Evolutionary conservation across 2,797 vertebrate species (phyloP).

Genomic region (Muscicapa comitata): DNA sequence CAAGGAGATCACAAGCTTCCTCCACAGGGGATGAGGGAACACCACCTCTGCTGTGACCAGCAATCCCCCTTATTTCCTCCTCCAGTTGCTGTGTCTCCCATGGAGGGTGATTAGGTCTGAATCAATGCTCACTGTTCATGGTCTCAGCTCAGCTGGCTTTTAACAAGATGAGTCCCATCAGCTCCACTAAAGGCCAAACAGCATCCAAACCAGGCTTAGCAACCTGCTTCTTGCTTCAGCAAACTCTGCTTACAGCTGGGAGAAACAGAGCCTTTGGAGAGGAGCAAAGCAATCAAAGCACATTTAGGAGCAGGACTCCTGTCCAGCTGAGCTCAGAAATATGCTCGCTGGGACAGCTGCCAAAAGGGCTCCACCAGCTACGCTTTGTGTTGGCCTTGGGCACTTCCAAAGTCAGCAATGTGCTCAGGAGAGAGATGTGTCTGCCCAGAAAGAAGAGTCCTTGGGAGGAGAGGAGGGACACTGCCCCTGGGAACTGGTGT

Average conservation of each 20-base stretch:
- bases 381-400: constrained; percentile 9
- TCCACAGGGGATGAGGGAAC: not conserved
- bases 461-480: not conserved
- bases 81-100: not conserved
- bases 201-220: constrained; percentile 22
- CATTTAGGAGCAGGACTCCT: constrained; percentile 52
- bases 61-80: not conserved
- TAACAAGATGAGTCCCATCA: constrained; percentile 18
- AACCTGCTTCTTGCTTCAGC: constrained; percentile 58
- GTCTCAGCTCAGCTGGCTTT: not conserved
- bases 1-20: not conserved
- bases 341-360: constrained; percentile 50
- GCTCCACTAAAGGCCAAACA: constrained; percentile 20
- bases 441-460: not conserved
- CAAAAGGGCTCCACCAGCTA: constrained; percentile 49
- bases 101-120: not conserved
- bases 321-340: constrained; percentile 68
- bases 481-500: not conserved
- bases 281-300: constrained; percentile 49
- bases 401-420: constrained; percentile 12
- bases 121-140: not conserved
- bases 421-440: not conserved
- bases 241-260: constrained; percentile 50
- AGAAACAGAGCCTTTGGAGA: constrained; percentile 39
- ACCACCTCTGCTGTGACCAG: not conserved